Conservation (phyloP, 2,797 vertebrate species). For the Gallinago stenura region DNA sequence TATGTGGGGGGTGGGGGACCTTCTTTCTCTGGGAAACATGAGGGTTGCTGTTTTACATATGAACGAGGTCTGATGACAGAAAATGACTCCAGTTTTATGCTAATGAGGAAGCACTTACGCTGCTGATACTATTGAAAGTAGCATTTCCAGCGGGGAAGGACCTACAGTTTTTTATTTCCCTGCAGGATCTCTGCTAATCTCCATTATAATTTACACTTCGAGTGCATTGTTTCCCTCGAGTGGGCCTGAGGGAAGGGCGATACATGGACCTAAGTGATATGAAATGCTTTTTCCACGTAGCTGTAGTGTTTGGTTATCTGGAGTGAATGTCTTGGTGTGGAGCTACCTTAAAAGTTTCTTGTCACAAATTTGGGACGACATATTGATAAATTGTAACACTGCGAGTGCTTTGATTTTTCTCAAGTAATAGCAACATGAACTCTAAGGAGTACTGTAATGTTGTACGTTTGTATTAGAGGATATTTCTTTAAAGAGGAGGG, state of each 20-base stretch:
- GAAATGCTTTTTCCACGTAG: not conserved
- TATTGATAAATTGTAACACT: conserved; percentile 16
- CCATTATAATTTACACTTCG: not conserved
- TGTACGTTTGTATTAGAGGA: conserved; percentile 31
- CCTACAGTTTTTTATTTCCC: conserved; percentile 29
- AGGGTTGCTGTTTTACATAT: conserved; percentile 68
- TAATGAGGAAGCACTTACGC: conserved; percentile 36
- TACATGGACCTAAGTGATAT: not conserved
- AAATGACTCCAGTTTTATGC: conserved; percentile 63
- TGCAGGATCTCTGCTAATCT: conserved; percentile 13
- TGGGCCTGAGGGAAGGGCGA: not conserved
- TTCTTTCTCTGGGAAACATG: not conserved
- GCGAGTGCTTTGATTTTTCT: not conserved
- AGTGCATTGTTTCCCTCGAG: conserved; percentile 20
- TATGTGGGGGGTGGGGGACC: not conserved
- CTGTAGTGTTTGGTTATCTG: not conserved
- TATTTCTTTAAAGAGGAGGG: not conserved
- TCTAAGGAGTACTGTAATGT: not conserved
- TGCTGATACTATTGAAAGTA: conserved; percentile 38
- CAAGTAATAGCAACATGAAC: conserved; percentile 17
- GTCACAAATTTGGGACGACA: not conserved
- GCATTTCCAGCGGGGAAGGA: conserved; percentile 39
- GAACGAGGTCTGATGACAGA: conserved; percentile 58
- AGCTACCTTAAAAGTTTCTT: conserved; percentile 31
- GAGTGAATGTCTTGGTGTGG: not conserved